Evolutionary conservation across 2,888 invertebrate species (phyloP), one percentile per base, ranked within the genome.

Genomic region (Baronia brevicornis): DNA sequence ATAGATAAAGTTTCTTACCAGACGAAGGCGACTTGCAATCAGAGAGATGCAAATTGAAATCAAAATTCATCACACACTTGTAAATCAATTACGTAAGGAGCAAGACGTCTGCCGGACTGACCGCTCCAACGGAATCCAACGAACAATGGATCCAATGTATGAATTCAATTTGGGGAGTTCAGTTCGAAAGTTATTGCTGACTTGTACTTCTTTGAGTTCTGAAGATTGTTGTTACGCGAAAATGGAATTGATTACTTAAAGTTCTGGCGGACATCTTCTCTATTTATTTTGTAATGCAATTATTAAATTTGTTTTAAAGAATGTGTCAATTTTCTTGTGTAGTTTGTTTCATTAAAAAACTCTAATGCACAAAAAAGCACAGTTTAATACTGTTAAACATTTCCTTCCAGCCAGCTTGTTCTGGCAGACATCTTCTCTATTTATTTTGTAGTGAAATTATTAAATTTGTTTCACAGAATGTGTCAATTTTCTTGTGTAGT

Each of bases 21-120:
- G 10, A 13, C 6, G 17, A 26, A 17, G 12, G 4, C 7, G 15
- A 36, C 19, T 31, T 33, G 18, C 22, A 23, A n/a, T 28, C 19
- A 23, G 17, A 26, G 21, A 18, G 43, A 51, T 44, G 44, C 43
- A 47, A 48, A 48, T 50, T 42, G 33, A 38, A 46, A 44, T 44
- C 42, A 45, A 38, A 51, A 45, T 51, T 47, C 46, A 48, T 47
- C 47, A 53, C 48, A 53, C 43, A 50, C 50, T 44, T 41, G 46
- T 51, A 51, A 53, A 37, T 51, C 39, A 46, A 46, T 51, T 51
- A 50, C 29, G 36, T 19, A 36, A 39, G 39, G 43, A 44, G 38
- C 44, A 48, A 46, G 49, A 40, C 39, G 47, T 41, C 48, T 36
- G 30, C 17, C 21, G 15, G 5, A 20, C 36, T 30, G 36, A 36